These are phyloP conservation scores for Patagioenas fasciata DNA, from an alignment of 2,113 vertebrate species.

Conservation along the genomic window DNA sequence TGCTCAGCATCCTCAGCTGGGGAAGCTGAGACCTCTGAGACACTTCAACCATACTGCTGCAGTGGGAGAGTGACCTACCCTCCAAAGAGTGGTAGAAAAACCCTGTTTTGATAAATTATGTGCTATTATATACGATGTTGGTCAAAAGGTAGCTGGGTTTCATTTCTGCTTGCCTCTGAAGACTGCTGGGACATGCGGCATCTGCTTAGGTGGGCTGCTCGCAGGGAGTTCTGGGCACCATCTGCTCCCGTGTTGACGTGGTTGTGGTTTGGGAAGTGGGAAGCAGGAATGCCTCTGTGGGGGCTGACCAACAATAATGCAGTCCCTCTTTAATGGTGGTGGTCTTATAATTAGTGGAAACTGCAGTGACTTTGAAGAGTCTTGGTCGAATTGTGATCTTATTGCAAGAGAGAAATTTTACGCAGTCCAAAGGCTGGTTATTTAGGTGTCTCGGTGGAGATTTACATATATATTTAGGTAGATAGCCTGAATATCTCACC, in stretches of 20 bases:
- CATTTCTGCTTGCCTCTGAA: background rate
- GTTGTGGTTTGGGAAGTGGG: background rate
- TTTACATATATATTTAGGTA: background rate
- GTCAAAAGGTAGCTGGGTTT: background rate
- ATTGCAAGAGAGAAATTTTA: background rate
- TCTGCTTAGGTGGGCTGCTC: background rate
- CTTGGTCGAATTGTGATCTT: accelerated
- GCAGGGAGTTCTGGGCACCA: background rate
- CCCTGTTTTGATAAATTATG: background rate
- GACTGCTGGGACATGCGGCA: background rate
- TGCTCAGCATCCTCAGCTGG: background rate
- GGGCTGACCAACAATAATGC: background rate
- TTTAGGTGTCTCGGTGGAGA: background rate
- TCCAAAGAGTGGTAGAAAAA: background rate
- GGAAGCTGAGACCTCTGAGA: background rate
- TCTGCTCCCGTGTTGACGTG: background rate
- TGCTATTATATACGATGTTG: background rate
- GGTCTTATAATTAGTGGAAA: background rate
- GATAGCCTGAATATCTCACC: conserved; percentile 21
- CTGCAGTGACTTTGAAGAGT: background rate
- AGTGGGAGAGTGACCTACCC: background rate
- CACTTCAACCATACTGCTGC: background rate
- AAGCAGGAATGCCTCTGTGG: background rate
- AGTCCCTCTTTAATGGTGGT: background rate
- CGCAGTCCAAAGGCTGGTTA: background rate